A percentile compares a stretch with the other conserved stretches of the same genome.
phyloP scores from a whole-genome alignment of 2,797 vertebrate species.

The Fistularia commersonii region DNA sequence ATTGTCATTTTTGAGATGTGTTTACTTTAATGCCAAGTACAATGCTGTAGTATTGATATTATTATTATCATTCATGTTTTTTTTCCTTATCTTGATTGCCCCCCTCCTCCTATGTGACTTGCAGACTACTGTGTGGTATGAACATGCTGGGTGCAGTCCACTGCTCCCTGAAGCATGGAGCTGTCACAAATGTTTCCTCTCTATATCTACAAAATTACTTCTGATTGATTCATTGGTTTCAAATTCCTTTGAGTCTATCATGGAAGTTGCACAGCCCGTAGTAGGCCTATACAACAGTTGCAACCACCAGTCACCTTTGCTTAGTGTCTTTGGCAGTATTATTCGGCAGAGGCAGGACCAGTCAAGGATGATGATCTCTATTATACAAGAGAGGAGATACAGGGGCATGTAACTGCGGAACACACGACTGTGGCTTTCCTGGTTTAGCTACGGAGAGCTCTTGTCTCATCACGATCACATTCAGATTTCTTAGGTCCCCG shows the following conservation, averaged over 20 bases:
- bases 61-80: too few relatives aligned
- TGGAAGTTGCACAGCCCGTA: constrained; percentile 22
- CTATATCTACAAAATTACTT: constrained; percentile 34
- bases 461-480: constrained; percentile 14
- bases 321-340: constrained; percentile 61
- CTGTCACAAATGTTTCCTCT: constrained; percentile 34
- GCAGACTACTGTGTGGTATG: neutral
- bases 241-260: constrained; percentile 21
- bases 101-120: neutral
- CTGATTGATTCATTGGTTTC: constrained; percentile 48
- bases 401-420: constrained; percentile 26
- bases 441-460: constrained; percentile 17
- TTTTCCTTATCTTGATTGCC: too few relatives aligned
- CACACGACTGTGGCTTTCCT: constrained; percentile 12
- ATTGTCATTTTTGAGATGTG: too few relatives aligned
- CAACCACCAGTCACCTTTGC: constrained; percentile 62
- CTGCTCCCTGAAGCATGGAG: constrained; percentile 13
- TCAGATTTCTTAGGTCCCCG: neutral
- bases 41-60: too few relatives aligned
- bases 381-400: constrained; percentile 36
- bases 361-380: constrained; percentile 67
- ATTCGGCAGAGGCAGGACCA: constrained; percentile 46
- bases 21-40: too few relatives aligned
- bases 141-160: neutral
- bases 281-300: constrained; percentile 29